phyloP scores from a whole-genome alignment of 1,140 invertebrate genomes.

The Drosophila murphyi region DNA sequence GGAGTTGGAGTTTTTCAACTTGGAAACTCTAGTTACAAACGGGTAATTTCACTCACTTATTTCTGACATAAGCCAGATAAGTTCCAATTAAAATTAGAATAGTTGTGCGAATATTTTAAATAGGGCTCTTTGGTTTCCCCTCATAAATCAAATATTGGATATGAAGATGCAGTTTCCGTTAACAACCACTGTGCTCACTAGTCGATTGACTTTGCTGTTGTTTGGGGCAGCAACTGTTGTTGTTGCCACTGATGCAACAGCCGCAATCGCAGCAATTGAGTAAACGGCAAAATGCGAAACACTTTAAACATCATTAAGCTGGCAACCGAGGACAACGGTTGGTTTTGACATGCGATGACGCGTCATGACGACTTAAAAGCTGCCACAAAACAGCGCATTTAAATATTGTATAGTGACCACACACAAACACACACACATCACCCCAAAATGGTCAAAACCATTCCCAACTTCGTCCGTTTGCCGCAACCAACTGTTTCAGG shows the following conservation, averaged over 20 bases:
- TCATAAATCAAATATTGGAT: too few species aligned
- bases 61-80: too few species aligned
- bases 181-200: slow-evolving; percentile 41
- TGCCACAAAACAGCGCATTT: slow-evolving; percentile 67
- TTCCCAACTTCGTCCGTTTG: slow-evolving; percentile 8
- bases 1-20: background rate
- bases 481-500: slow-evolving; percentile 64
- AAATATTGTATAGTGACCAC: slow-evolving; percentile 57
- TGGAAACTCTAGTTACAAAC: too few species aligned
- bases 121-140: too few species aligned
- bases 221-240: slow-evolving; percentile 50
- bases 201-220: slow-evolving; percentile 69
- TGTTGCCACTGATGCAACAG: slow-evolving; percentile 7
- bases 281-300: slow-evolving; percentile 51
- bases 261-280: slow-evolving; percentile 1
- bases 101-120: too few species aligned
- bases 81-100: too few species aligned
- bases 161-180: background rate
- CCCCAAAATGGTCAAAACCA: background rate
- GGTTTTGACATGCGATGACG: slow-evolving; percentile 66
- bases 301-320: slow-evolving; percentile 60
- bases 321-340: slow-evolving; percentile 39
- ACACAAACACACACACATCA: background rate
- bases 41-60: too few species aligned
- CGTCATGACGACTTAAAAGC: slow-evolving; percentile 53